Evolutionary conservation across 2,113 vertebrate genomes (phyloP).

Genomic region (Acrocephalus kingi): DNA sequence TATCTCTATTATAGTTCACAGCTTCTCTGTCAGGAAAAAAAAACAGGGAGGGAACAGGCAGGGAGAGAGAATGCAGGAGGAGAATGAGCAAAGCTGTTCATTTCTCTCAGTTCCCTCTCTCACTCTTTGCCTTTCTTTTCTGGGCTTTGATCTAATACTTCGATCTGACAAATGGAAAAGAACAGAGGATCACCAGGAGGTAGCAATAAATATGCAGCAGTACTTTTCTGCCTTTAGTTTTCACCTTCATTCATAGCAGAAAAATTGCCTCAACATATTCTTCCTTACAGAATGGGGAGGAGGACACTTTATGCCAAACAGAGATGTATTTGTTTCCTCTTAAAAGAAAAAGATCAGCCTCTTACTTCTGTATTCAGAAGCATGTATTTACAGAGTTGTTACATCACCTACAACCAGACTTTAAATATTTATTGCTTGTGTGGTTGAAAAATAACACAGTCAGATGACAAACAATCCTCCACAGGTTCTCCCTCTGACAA

Average conservation of each 20-base stretch:
- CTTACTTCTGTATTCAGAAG: constrained; percentile 41
- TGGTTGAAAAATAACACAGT: constrained; percentile 54
- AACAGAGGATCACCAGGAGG: constrained; percentile 6
- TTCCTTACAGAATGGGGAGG: background rate
- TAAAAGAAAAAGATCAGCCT: constrained; percentile 26
- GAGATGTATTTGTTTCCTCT: constrained; percentile 28
- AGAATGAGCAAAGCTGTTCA: background rate
- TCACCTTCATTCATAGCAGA: background rate
- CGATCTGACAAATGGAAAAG: background rate
- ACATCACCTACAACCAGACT: constrained; percentile 44
- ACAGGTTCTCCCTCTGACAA: background rate
- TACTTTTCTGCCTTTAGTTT: constrained; percentile 40
- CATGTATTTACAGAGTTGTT: constrained; percentile 8
- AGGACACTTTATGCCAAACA: constrained; percentile 11
- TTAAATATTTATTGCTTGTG: constrained; percentile 60
- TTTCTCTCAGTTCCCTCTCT: background rate
- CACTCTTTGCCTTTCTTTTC: background rate
- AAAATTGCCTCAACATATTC: constrained; percentile 36
- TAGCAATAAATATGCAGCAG: constrained; percentile 38
- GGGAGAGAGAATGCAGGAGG: background rate
- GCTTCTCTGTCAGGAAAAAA: background rate
- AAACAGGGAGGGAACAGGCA: background rate
- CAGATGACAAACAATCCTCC: constrained; percentile 25
- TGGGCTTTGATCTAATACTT: constrained; percentile 12
- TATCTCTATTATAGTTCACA: background rate